Evolutionary conservation across 2,113 vertebrate species (phyloP), one percentile per base, ranked within the genome.

Genomic region (Xenopus borealis): DNA sequence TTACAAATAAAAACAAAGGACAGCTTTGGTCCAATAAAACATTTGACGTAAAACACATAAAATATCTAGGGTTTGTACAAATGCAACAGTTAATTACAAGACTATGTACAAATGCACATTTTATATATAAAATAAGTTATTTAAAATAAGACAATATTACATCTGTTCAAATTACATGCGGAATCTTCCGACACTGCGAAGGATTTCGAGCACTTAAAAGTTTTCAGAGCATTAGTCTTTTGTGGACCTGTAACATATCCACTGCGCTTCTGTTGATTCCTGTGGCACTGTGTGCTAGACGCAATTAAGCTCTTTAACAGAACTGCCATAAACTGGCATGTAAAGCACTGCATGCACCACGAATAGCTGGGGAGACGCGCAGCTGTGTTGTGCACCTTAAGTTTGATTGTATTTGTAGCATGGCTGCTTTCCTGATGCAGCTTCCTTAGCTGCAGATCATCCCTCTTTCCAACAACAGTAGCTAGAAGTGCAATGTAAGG

Each of bases 51-150:
- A 55, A 55, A 87, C 93, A 96, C 91, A 94, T 93, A 96, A 95
- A 95, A 94, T 94, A 94, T 94, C 91, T 91, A 95, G 62, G 82
- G 93, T 91, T 95, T 89, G 95, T 95, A 94, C 97, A 80, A 88
- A 92, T 92, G 87, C 91, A 92, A 95, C 92, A 88, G 92, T 93
- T 98, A 96, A 96, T 97, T 97, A 98, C 94, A 98, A 91, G 88
- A 82, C 82, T 96, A 96, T 99, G 90, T 98, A 99, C 96, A 99
- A 95, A 94, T 97, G 89, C 93, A 96, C 94, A 96, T 85, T 95
- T 94, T 67, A 75, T 67, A 75, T 99, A 98, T 95, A 98, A 99
- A 99, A 99, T 99, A 99, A 99, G 94, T 98, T 98, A 99, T 94
- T 87, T 94, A 90, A 92, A 94, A 91, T 95, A 96, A 94, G 89